phyloP scores from a whole-genome alignment of 2,113 vertebrate species.

The Thunnus thynnus region DNA sequence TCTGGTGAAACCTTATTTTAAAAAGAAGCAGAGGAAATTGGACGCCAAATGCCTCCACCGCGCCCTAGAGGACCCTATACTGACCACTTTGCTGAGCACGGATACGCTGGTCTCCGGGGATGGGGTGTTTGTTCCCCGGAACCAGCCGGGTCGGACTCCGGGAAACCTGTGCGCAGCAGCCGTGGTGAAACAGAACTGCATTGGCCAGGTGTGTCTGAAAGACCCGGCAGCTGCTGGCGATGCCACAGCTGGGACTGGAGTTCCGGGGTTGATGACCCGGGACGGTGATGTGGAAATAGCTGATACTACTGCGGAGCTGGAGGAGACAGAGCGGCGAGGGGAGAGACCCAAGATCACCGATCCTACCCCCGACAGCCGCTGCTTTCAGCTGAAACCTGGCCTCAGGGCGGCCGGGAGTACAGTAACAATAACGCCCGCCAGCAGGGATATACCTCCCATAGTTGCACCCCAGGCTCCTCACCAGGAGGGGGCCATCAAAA shows the following conservation, averaged over 20 bases:
- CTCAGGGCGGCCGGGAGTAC: slow-evolving; percentile 80
- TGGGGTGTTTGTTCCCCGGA: slow-evolving; percentile 91
- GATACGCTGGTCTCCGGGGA: slow-evolving; percentile 88
- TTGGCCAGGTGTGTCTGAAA: slow-evolving; percentile 86
- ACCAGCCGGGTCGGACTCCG: slow-evolving; percentile 79
- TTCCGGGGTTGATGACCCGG: slow-evolving; percentile 64
- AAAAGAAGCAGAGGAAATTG: slow-evolving; percentile 96
- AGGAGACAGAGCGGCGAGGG: slow-evolving; percentile 71
- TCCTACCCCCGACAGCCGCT: slow-evolving; percentile 66
- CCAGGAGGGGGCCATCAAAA: slow-evolving; percentile 86
- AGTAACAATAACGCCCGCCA: slow-evolving; percentile 61
- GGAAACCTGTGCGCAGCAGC: slow-evolving; percentile 88
- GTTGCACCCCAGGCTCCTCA: slow-evolving; percentile 79
- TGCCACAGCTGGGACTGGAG: slow-evolving; percentile 41
- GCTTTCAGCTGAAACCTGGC: slow-evolving; percentile 79
- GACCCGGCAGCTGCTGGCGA: slow-evolving; percentile 46
- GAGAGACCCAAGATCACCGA: slow-evolving; percentile 74
- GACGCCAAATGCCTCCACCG: slow-evolving; percentile 89
- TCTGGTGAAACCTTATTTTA: slow-evolving; percentile 95
- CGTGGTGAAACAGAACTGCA: slow-evolving; percentile 90
- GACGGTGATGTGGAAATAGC: slow-evolving; percentile 78
- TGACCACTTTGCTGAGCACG: slow-evolving; percentile 90
- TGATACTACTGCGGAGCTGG: slow-evolving; percentile 80
- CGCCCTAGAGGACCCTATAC: slow-evolving; percentile 91
- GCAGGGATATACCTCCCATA: slow-evolving; percentile 70